Base-by-base conservation (phyloP, 2,797 vertebrate genomes). In the Leontopithecus rosalia region DNA sequence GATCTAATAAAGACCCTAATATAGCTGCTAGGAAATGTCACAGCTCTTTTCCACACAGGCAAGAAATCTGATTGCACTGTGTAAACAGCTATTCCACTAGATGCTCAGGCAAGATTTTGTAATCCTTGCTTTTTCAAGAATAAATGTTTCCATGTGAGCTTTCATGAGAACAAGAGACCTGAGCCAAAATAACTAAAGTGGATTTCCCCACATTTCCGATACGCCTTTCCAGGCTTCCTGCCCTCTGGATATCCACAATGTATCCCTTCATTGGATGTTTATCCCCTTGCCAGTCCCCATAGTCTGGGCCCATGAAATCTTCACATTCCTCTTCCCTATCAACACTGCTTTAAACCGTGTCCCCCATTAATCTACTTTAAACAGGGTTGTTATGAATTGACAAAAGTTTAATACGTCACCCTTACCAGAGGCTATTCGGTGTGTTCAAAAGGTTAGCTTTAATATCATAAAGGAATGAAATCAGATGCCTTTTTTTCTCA, bases 11-110 rank as follows among this genome's bases (percentile, higher is more conserved):
- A 95, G 67, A 50, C 41, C 30, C 26, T 43, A 57, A 93, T 24
- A 58, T 2, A 94, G 26, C 67, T 72, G 14, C 28, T 48, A 28
- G 30, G 4, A 93, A 96, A 97, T 41, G 24, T 95, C 91, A 84
- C 6, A 81, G 28, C 15, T 67, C 48, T 93, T 70, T 91, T 4
- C 64, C 70, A 80, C 12, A 30, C 19, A 39, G 28, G 36, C 19
- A 82, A 75, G 24, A 92, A 95, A 82, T 76, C 28, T 33, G 81
- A 96, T 41, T 67, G 55, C 50, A 33, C 30, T 28, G n/a, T 85
- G 64, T 39, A 58, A 88, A 88, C 46, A 85, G 12, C 28, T 81
- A 64, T 82, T 81, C 52, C 19, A 5, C 30, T 55, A 1, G n/a
- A 76, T 30, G 26, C 36, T 36, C 4, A 90, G 20, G 24, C 6